phyloP scores from a whole-genome alignment of 2,797 vertebrate genomes.

The Propithecus deckenii region DNA sequence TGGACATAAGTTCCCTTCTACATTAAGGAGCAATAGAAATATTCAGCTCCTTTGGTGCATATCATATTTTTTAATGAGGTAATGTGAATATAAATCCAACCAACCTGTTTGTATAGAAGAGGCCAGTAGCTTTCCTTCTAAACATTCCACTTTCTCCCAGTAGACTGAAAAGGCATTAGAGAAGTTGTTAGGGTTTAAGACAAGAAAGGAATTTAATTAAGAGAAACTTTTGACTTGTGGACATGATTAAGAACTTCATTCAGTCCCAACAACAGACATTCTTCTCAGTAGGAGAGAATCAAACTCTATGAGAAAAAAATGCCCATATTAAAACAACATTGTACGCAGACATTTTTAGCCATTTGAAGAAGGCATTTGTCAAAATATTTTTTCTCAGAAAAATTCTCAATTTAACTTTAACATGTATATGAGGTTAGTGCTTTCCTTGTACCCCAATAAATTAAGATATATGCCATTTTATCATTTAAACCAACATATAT shows the following conservation, averaged over 20 bases:
- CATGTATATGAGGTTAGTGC: neutral
- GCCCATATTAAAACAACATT: neutral
- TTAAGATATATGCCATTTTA: neutral
- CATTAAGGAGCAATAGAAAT: too few species aligned
- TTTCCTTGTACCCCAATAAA: neutral
- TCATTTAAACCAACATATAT: conserved; percentile 11
- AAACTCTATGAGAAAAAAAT: neutral
- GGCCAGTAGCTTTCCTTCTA: neutral
- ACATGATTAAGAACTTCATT: neutral
- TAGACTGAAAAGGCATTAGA: neutral
- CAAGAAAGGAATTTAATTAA: neutral
- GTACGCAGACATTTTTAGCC: neutral
- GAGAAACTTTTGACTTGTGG: neutral
- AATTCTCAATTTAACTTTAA: conserved; percentile 11
- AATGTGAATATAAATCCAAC: neutral
- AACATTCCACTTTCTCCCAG: neutral
- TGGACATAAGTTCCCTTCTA: too few species aligned
- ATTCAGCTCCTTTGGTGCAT: neutral
- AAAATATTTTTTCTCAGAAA: neutral
- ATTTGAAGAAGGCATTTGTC: neutral
- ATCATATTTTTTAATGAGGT: neutral
- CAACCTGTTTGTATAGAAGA: neutral
- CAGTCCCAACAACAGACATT: neutral
- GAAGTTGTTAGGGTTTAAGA: neutral
- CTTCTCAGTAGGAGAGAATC: neutral